Percentiles rank a stretch among this genome's conserved stretches.
Evolutionary conservation across 2,888 invertebrate species (phyloP).

Genomic region (Flexamia atlantica): DNA sequence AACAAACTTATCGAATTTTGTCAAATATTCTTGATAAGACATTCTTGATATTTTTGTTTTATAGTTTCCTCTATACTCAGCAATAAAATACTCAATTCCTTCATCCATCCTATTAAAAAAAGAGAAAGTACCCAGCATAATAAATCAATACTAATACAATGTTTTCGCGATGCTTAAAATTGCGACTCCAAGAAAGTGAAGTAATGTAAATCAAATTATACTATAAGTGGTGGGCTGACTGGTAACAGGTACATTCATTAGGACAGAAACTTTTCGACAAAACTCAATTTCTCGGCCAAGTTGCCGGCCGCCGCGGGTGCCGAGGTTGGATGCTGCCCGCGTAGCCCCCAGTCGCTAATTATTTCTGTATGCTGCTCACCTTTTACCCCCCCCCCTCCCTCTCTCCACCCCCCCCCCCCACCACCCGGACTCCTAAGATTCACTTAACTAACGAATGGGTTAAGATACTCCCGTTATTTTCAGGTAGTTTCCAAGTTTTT

Average conservation of each 20-base stretch:
- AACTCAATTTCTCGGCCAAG: slow-evolving; percentile 22
- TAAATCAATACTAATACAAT: too few relatives aligned
- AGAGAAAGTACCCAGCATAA: too few relatives aligned
- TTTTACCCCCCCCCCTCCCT: not conserved
- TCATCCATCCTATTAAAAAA: too few relatives aligned
- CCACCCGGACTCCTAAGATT: not conserved
- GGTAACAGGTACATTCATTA: slow-evolving; percentile 34
- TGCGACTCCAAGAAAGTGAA: not conserved
- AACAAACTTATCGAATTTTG: too few relatives aligned
- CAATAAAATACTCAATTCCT: too few relatives aligned
- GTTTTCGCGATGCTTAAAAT: too few relatives aligned
- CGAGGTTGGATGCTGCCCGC: slow-evolving; percentile 4
- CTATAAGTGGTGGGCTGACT: not conserved
- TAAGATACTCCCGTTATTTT: not conserved
- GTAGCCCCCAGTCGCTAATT: slow-evolving; percentile 20
- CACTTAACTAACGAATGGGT: slow-evolving; percentile 27
- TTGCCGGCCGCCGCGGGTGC: not conserved
- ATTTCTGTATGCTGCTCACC: slow-evolving; percentile 53
- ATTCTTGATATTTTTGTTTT: too few relatives aligned
- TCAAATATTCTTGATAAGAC: too few relatives aligned
- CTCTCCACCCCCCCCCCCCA: not conserved
- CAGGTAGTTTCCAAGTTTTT: not conserved
- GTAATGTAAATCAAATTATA: slow-evolving; percentile 38
- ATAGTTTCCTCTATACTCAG: too few relatives aligned
- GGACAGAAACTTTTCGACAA: slow-evolving; percentile 12